A percentile compares a stretch with the other conserved stretches of the same genome.
These are phyloP conservation scores for Triops longicaudatus DNA, from an alignment of 1,140 invertebrate species.

Conservation along the genomic window DNA sequence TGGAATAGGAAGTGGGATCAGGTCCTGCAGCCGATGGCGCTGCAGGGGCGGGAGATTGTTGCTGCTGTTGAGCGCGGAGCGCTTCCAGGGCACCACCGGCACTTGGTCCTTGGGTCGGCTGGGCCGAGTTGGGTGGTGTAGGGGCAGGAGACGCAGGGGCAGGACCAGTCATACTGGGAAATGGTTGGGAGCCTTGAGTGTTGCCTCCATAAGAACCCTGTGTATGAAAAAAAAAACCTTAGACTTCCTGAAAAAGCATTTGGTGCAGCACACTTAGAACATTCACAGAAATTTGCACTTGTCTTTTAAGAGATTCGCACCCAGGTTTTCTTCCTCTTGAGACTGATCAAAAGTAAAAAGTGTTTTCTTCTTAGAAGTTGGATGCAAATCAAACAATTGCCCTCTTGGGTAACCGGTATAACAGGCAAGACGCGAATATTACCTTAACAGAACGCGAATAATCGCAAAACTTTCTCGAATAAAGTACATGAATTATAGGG, in stretches of 20 bases:
- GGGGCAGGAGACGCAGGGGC: constrained; percentile 22
- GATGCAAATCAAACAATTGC: too few species aligned
- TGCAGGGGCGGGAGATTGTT: constrained; percentile 22
- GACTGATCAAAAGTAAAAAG: too few species aligned
- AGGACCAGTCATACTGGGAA: constrained; percentile 23
- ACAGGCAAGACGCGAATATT: too few species aligned
- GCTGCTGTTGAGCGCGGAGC: constrained; percentile 23
- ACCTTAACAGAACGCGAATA: too few species aligned
- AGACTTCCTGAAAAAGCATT: too few species aligned
- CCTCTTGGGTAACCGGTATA: too few species aligned
- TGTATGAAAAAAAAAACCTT: not conserved
- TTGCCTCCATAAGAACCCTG: not conserved
- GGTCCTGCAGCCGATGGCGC: constrained; percentile 22
- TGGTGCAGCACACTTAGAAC: not conserved
- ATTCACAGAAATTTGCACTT: not conserved
- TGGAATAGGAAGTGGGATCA: constrained; percentile 30
- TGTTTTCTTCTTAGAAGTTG: too few species aligned
- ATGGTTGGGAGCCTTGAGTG: constrained; percentile 21
- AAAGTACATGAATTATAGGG: too few species aligned
- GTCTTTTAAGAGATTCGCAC: not conserved
- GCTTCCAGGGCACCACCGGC: not conserved
- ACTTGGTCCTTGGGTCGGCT: constrained; percentile 7
- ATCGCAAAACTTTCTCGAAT: too few species aligned
- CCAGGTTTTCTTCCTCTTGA: too few species aligned
- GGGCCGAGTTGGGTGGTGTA: not conserved